phyloP scores from a whole-genome alignment of 2,888 invertebrate species.

The Spisula solida region DNA sequence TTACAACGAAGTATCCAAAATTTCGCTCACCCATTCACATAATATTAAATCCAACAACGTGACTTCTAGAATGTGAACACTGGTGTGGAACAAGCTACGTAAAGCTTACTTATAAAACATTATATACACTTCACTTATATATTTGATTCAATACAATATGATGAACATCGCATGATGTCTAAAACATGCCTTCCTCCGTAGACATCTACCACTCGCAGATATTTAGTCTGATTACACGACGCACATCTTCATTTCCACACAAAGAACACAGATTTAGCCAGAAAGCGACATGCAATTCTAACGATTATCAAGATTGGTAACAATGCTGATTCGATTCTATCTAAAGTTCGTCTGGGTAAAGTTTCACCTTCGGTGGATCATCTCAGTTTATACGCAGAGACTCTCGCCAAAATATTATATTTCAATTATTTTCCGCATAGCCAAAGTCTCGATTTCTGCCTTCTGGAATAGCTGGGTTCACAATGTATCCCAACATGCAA shows the following conservation, averaged over 20 bases:
- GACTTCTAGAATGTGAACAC: no score
- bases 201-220: neutral
- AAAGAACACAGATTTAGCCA: constrained; percentile 10
- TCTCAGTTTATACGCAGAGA: neutral
- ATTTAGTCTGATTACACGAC: neutral
- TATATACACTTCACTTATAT: neutral
- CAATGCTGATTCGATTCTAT: neutral
- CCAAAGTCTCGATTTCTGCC: neutral
- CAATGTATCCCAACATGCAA: constrained; percentile 6
- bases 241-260: constrained; percentile 1
- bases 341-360: neutral
- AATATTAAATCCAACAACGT: no score
- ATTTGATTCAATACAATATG: neutral
- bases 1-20: no score
- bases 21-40: no score
- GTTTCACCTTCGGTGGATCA: neutral
- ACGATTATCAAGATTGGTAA: neutral
- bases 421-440: constrained; percentile 18
- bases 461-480: neutral
- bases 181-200: neutral
- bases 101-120: no score
- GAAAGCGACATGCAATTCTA: neutral
- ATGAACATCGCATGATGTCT: neutral
- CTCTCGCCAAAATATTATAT: constrained; percentile 17
- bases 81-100: no score